phyloP scores from a whole-genome alignment of 2,888 invertebrate genomes.

The Ichneumoninae sp. region DNA sequence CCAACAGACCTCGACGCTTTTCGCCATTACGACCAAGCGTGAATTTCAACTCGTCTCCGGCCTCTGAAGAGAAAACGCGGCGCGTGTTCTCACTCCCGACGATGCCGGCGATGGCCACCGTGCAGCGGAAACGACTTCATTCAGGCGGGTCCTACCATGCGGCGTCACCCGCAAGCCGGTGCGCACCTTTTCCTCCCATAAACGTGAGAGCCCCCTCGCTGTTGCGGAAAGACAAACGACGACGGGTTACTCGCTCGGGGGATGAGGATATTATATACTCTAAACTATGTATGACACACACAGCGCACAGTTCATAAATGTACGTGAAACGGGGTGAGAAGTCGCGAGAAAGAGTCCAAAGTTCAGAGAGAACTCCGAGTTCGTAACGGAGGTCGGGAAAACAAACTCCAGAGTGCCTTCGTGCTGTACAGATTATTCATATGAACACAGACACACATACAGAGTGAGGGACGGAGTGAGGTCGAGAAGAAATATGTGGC shows the following conservation, averaged over 20 bases:
- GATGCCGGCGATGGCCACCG: slow-evolving; percentile 10
- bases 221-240: slow-evolving; percentile 54
- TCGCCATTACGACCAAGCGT: slow-evolving; percentile 46
- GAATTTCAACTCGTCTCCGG: slow-evolving; percentile 52
- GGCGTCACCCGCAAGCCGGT: slow-evolving; percentile 16
- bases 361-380: slow-evolving; percentile 44
- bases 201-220: slow-evolving; percentile 22
- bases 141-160: slow-evolving; percentile 11
- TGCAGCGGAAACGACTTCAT: slow-evolving; percentile 35
- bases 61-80: slow-evolving; percentile 43
- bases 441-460: slow-evolving; percentile 8
- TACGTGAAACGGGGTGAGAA: slow-evolving; percentile 30
- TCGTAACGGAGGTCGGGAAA: slow-evolving; percentile 23
- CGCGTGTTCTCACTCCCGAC: neutral
- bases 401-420: slow-evolving; percentile 21
- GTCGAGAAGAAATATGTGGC: slow-evolving; percentile 52
- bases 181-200: slow-evolving; percentile 15
- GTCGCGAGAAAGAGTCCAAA: slow-evolving; percentile 57
- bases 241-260: slow-evolving; percentile 1
- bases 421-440: slow-evolving; percentile 12
- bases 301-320: slow-evolving; percentile 15
- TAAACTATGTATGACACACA: slow-evolving; percentile 25
- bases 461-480: slow-evolving; percentile 7
- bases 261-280: slow-evolving; percentile 29
- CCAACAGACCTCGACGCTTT: slow-evolving; percentile 23